Conservation (phyloP, 2,113 vertebrate species). For the Progne subis region DNA sequence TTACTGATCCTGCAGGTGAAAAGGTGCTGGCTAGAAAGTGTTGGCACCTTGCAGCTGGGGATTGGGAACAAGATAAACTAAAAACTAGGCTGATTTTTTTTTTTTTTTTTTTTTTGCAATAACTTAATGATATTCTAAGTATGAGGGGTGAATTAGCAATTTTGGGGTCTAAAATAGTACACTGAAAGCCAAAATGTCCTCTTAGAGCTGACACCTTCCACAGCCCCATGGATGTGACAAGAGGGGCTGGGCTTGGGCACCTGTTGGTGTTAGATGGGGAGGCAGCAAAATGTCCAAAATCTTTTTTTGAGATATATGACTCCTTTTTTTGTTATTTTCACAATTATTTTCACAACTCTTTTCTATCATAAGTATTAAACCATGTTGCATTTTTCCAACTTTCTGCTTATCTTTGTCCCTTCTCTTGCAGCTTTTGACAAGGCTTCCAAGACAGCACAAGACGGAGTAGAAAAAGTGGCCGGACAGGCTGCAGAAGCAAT, state of each 20-base stretch:
- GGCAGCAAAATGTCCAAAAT: background rate
- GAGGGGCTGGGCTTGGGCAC: background rate
- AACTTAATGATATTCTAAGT: background rate
- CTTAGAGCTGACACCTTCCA: background rate
- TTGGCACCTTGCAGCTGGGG: background rate
- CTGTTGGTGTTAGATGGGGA: background rate
- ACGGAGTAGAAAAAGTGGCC: constrained; percentile 32
- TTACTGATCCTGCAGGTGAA: background rate
- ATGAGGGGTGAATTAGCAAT: background rate
- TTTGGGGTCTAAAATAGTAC: background rate
- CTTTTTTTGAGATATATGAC: background rate
- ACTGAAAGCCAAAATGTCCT: background rate
- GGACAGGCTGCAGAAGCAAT: constrained; percentile 54
- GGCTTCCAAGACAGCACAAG: constrained; percentile 45
- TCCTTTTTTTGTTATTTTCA: background rate
- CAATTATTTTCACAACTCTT: background rate
- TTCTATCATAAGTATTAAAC: background rate
- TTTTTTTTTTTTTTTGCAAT: background rate
- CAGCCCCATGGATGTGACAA: background rate
- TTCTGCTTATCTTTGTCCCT: background rate
- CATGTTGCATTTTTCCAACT: background rate
- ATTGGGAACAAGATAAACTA: background rate
- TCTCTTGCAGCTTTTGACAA: constrained; percentile 59
- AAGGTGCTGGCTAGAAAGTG: background rate
- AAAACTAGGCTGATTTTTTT: background rate